Base-by-base conservation (phyloP, 2,888 invertebrate genomes). In the Andrena dorsata region DNA sequence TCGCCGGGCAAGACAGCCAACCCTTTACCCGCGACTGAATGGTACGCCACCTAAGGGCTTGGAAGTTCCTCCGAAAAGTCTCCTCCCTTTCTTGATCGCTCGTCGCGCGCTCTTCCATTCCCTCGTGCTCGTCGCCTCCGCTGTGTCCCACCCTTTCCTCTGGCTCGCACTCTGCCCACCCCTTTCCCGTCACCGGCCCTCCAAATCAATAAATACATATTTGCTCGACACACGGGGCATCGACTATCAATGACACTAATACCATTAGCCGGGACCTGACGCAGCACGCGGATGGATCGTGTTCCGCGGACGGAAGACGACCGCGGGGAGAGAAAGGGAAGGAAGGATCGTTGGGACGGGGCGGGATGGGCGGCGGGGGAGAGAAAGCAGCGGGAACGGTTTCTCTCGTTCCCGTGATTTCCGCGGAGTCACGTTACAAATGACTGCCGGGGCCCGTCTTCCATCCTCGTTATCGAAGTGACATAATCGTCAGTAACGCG, bases 401-500 rank as follows among this genome's bases (percentile, higher is more conserved):
- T 76, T 47, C 87, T 85, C 86, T 84, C 88, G 86, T 85, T 87
- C 84, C 84, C 88, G 88, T 91, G 91, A 93, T 93, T 93, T 92
- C 88, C 86, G 92, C 90, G 86, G 90, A 91, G 92, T 93, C 93
- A 93, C 89, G 91, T 93, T 92, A 93, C 93, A 93, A 92, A 93
- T 92, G 91, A 92, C 90, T 90, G 82, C 85, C 41, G 41, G 32
- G 41, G 88, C 85, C 88, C 89, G 86, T 85, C 90, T 92, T 92
- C 91, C 91, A 90, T 91, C 89, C 93, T 93, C 90, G 92, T 92
- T 93, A 92, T 90, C 90, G 78, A 90, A 92, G 90, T 92, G 92
- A 93, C 92, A 92, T 93, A 93, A 93, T 93, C 92, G 90, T 91
- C 90, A 87, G 87, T 89, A 41, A 41, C 56, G 56, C 23, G 84